Evolutionary conservation across 2,797 vertebrate genomes (phyloP).

Genomic region (Lepus townsendii): DNA sequence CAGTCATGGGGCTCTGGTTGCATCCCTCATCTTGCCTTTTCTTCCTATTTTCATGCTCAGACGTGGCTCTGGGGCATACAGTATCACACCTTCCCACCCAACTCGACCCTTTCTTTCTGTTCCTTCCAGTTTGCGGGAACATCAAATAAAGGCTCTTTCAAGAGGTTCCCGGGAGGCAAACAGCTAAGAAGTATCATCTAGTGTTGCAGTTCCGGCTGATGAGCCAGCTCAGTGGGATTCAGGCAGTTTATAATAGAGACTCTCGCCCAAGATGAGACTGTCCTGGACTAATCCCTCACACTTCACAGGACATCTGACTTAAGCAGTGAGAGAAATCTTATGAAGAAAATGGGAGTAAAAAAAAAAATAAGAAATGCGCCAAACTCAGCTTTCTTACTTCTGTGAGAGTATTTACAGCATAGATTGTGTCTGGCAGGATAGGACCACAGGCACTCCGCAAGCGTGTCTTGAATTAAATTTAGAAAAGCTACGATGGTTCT

Average conservation of each 20-base stretch:
- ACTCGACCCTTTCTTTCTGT: not conserved
- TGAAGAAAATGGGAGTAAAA: constrained; percentile 38
- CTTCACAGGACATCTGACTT: constrained; percentile 74
- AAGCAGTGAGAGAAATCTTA: constrained; percentile 70
- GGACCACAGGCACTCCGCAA: not conserved
- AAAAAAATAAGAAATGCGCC: constrained; percentile 30
- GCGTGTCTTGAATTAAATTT: not conserved
- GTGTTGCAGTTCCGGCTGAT: not conserved
- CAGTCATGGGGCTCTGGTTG: no score
- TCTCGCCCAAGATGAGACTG: not conserved
- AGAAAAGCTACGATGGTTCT: not conserved
- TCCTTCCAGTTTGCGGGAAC: constrained; percentile 25
- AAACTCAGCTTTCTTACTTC: not conserved
- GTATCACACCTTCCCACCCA: not conserved
- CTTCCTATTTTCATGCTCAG: not conserved
- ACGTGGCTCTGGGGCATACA: not conserved
- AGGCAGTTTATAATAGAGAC: not conserved
- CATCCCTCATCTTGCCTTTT: no score
- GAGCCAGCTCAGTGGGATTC: not conserved
- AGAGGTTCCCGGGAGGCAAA: constrained; percentile 26
- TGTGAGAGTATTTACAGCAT: constrained; percentile 52
- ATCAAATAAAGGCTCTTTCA: not conserved
- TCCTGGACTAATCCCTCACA: constrained; percentile 64
- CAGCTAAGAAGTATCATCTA: constrained; percentile 5
- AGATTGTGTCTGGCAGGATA: not conserved